These are phyloP conservation scores for Osmerus mordax DNA, from an alignment of 2,113 vertebrate genomes.

Conservation along the genomic window DNA sequence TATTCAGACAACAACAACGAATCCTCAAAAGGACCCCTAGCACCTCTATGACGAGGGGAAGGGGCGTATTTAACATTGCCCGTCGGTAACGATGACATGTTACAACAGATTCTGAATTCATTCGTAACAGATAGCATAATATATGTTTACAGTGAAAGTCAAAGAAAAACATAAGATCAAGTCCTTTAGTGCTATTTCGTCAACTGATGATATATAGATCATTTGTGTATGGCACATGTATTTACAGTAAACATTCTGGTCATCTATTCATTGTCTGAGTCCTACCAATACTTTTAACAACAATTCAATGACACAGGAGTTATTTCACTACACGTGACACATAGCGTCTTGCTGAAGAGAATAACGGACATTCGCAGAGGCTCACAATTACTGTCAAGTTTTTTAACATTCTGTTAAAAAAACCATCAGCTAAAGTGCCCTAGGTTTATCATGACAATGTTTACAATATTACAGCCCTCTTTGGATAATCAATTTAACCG, in stretches of 20 bases:
- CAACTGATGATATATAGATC: slow-evolving; percentile 40
- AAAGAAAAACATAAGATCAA: slow-evolving; percentile 39
- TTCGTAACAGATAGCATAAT: slow-evolving; percentile 19
- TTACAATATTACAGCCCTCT: slow-evolving; percentile 51
- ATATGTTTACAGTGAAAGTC: slow-evolving; percentile 32
- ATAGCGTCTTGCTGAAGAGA: slow-evolving; percentile 20
- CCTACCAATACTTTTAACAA: background rate
- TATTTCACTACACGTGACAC: slow-evolving; percentile 42
- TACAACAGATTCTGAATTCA: slow-evolving; percentile 16
- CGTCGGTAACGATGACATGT: slow-evolving; percentile 2
- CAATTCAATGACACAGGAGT: slow-evolving; percentile 31
- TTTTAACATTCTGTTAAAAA: slow-evolving; percentile 44
- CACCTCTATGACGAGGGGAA: background rate
- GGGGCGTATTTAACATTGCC: slow-evolving; percentile 1
- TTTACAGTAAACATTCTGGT: slow-evolving; percentile 59
- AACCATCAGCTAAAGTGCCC: slow-evolving; percentile 31
- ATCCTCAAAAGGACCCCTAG: slow-evolving; percentile 6
- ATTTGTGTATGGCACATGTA: slow-evolving; percentile 52
- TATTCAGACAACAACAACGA: slow-evolving; percentile 23
- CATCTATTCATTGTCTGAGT: background rate
- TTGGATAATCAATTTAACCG: slow-evolving; percentile 33
- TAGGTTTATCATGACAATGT: slow-evolving; percentile 8
- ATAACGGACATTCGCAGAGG: slow-evolving; percentile 12
- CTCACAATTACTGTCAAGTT: slow-evolving; percentile 44
- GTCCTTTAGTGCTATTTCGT: slow-evolving; percentile 43